Evolutionary conservation across 2,888 invertebrate genomes (phyloP), one percentile per base, ranked within the genome.

Genomic region (Pandemis cinnamomeana): DNA sequence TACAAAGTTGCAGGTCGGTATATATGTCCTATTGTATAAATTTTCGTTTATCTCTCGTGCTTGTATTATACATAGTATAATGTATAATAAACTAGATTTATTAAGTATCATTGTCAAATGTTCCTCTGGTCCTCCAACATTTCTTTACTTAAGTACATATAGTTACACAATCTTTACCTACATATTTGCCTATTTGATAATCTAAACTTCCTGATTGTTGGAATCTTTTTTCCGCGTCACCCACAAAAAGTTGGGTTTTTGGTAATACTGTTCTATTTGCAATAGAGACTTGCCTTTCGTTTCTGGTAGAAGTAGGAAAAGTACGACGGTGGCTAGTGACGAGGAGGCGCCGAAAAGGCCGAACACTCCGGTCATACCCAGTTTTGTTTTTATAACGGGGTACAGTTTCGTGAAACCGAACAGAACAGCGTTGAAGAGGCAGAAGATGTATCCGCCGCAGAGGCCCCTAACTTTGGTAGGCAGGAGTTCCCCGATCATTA

Each of bases 231-330:
- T 91, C 67, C 95, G 91, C 7, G 91, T 92, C 60, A 94, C 85
- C 96, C 96, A 96, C 72, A 96, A 81, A 83, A 95, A 93, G 83
- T 96, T 96, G 53, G 95, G 89, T 79, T 96, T 95, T 80, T 95
- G 95, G 83, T 97, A 97, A 87, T 97, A 97, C 89, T 97, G 96
- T 88, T 97, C 97, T 78, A 97, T 97, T 87, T 97, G 96, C 71
- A 96, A 93, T 60, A 97, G 89, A 7, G 96, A 96, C 75, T 95
- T 95, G 53, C 96, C 96, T 86, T 96, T 97, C 0, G 97, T 97
- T 89, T 97, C 97, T 10, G 97, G 97, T 55, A 97, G 88, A 72
- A 96, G 92, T 0, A 97, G 89, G 85, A 95, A 97, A 76, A 97
- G 90, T 67, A 96, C 96, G 2, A 96, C 69, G 0, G 96, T 95